A percentile compares a stretch with the other conserved stretches of the same genome.
Evolutionary conservation across 92 coral and sea anemone genomes (phyloP).

Genomic region (Siderastrea radians): DNA sequence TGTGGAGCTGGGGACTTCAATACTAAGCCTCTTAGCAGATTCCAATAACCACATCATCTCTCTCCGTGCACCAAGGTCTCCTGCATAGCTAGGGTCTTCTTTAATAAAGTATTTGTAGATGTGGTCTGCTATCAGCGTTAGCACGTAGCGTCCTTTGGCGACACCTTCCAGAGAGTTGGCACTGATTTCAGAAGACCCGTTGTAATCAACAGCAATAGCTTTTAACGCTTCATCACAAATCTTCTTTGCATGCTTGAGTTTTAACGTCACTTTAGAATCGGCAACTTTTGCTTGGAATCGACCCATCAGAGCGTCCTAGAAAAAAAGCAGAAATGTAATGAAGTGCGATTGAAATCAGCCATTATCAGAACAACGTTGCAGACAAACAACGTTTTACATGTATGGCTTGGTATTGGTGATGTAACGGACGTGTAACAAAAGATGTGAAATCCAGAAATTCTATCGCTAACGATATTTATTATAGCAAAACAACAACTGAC

Average conservation of each 20-base stretch:
- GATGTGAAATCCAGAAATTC: not conserved
- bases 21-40: constrained; percentile 48
- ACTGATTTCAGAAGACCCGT: not conserved
- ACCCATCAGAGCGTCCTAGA: constrained; percentile 37
- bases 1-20: constrained; percentile 21
- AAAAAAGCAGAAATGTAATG: not conserved
- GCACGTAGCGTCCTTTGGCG: constrained; percentile 52
- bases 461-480: not conserved
- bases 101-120: constrained; percentile 30
- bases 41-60: constrained; percentile 21
- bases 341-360: not conserved
- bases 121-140: constrained; percentile 45
- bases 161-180: constrained; percentile 48
- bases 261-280: constrained; percentile 21
- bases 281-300: constrained; percentile 37
- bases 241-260: constrained; percentile 23
- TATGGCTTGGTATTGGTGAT: too few relatives aligned
- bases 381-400: too few relatives aligned
- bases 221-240: constrained; percentile 28
- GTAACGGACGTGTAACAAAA: not conserved
- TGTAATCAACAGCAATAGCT: not conserved
- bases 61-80: constrained; percentile 1
- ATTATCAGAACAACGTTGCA: not conserved
- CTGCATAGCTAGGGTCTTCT: not conserved
- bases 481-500: not conserved